A percentile compares a stretch with the other conserved stretches of the same genome.
Conservation (phyloP, 2,888 invertebrate genomes). For the Himalopsyche tibetana region DNA sequence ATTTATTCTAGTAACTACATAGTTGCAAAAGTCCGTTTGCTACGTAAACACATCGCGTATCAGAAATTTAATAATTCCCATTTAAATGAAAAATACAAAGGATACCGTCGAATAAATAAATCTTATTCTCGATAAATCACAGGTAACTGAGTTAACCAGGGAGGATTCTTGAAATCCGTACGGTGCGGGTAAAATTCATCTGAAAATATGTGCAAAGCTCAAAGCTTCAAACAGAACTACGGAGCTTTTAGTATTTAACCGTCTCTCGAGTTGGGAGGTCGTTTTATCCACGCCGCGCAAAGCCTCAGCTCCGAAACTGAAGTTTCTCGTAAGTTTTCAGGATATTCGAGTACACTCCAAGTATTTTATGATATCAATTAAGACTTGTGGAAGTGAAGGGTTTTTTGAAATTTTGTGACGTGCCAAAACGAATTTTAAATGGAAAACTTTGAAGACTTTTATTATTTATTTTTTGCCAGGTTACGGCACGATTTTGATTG, state of each 20-base stretch:
- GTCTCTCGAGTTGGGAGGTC: neutral
- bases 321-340: conserved; percentile 3
- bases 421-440: neutral
- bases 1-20: no score
- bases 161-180: conserved; percentile 11
- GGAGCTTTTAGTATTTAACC: conserved; percentile 13
- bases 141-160: neutral
- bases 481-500: neutral
- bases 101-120: conserved; percentile 7
- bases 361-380: conserved; percentile 4
- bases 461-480: neutral
- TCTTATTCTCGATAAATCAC: conserved; percentile 2
- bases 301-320: neutral
- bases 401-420: neutral
- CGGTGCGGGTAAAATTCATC: neutral
- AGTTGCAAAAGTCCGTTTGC: neutral
- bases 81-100: conserved; percentile 4
- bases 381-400: neutral
- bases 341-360: neutral
- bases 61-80: neutral
- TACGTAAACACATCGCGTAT: neutral
- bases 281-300: neutral
- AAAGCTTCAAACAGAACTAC: neutral
- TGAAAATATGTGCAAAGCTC: conserved; percentile 4
- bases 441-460: neutral